Conservation (phyloP, 2,888 invertebrate species). For the Pegoplata infirma region DNA sequence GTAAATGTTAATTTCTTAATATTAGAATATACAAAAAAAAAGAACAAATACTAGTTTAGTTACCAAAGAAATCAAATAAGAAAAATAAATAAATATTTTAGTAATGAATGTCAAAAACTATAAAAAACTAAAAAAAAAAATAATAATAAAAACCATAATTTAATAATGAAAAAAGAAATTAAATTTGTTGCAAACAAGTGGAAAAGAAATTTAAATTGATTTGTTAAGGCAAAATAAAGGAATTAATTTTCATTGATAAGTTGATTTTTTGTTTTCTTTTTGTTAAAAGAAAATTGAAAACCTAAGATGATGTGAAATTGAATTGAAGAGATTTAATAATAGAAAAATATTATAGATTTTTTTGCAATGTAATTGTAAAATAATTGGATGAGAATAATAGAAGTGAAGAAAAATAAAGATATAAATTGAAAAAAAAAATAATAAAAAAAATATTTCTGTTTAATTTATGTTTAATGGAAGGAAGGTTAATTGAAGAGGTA, state of each 20-base stretch:
- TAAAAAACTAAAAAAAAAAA: slow-evolving; percentile 18
- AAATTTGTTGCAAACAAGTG: slow-evolving; percentile 23
- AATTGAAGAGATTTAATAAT: not conserved
- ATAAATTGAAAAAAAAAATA: slow-evolving; percentile 36
- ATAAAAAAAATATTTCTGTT: not conserved
- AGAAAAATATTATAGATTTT: slow-evolving; percentile 8
- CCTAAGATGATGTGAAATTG: not conserved
- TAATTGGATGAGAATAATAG: slow-evolving; percentile 39
- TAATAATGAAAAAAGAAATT: slow-evolving; percentile 28
- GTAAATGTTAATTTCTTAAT: slow-evolving; percentile 56
- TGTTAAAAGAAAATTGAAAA: not conserved
- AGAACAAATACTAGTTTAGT: slow-evolving; percentile 46
- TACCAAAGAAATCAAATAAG: slow-evolving; percentile 26
- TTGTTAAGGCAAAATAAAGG: slow-evolving; percentile 31
- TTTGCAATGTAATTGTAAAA: slow-evolving; percentile 59
- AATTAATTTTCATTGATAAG: slow-evolving; percentile 19
- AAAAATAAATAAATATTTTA: slow-evolving; percentile 45
- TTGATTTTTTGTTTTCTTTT: not conserved
- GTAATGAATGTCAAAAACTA: slow-evolving; percentile 55
- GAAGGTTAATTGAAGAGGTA: not conserved
- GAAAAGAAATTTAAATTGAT: slow-evolving; percentile 15
- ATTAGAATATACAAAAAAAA: slow-evolving; percentile 18
- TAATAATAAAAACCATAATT: slow-evolving; percentile 20
- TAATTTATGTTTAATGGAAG: not conserved
- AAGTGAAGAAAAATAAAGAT: slow-evolving; percentile 37